Evolutionary conservation across 2,888 invertebrate species (phyloP), one percentile per base, ranked within the genome.

Genomic region (Aleiodes alternator): DNA sequence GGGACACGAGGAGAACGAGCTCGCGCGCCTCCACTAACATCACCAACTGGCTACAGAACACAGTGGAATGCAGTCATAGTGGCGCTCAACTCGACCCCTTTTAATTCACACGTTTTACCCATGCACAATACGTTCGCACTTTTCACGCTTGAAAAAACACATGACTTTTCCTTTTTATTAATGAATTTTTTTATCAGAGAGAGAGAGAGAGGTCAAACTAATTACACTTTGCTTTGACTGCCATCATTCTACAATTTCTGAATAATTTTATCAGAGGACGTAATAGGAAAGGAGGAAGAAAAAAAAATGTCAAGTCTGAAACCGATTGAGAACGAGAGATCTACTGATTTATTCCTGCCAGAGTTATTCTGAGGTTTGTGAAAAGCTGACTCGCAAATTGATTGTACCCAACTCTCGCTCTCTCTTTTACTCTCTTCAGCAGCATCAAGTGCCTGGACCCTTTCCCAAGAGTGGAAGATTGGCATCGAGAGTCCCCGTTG

Each of bases 1-100:
- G 75, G 79, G 73, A 78, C 79, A 78, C 81, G 81, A 78, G 23
- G 79, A 81, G 78, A 80, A 75, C 61, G 80, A 80, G 43, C 43
- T 43, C 43, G 14, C 51, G 51, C 51, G 14, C 14, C 6, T 14
- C 9, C 51, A 51, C 57, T 31, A 57, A 57, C 57, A 57, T 57
- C 57, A 57, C 64, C 84, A 84, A 81, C 85, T 83, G 84, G 83
- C 84, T 73, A 86, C 85, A 86, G 85, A 82, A 84, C 84, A 84
- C 84, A 83, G 80, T 86, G 89, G 89, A 89, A 89, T 88, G 88
- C 88, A 85, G 88, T 88, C 87, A 83, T 87, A 89, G 89, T 87
- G 89, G 88, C 87, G 88, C 89, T 89, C 89, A 89, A 89, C 88
- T 87, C 85, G 88, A 84, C 86, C 75, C 59, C 78, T 78, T 85